Evolutionary conservation across 2,888 invertebrate species (phyloP), one percentile per base, ranked within the genome.

Genomic region (Machimus rusticus): DNA sequence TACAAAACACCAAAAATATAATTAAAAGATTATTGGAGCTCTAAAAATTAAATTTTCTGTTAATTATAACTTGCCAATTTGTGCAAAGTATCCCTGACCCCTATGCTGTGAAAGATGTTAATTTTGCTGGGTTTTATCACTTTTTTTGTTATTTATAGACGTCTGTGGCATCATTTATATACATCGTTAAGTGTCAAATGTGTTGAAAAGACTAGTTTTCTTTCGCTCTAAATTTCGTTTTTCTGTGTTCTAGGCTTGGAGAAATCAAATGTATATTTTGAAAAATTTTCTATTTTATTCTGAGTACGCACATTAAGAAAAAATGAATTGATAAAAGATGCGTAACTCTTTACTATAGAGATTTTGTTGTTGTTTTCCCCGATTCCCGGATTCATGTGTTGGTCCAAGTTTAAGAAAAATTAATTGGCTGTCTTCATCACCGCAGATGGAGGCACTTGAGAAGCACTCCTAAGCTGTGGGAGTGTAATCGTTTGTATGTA

Each of bases 341-440:
- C 23, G 28, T 28, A 23, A 66, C 23, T 23, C 19, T 12, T 66
- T 23, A 12, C 28, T 9, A 12, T 14, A 28, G 8, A n/a, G 5
- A 19, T 55, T 55, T 9, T 12, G 8, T 28, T 66, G 23, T 66
- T 12, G 23, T 8, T 57, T 23, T 57, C 23, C 9, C 23, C 57
- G 57, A 23, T 28, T 23, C 23, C 66, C 28, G 43, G 12, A 43
- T 43, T 57, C 28, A 79, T 78, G 51, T 51, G 16, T 55, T 46
- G 79, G 79, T 79, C 79, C 79, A 79, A 78, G 5, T 78, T 78
- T 43, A 78, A 14, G 9, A 43, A 79, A 79, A 79, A 79, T 79
- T 79, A 79, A 79, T 79, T 28, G 46, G 46, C 79, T 79, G 31
- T 79, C 46, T 51, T 79, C 51, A 79, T 79, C 79, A 51, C 31